A percentile compares a stretch with the other conserved stretches of the same genome.
phyloP scores from a whole-genome alignment of 2,113 vertebrate genomes.

The Dascyllus trimaculatus region DNA sequence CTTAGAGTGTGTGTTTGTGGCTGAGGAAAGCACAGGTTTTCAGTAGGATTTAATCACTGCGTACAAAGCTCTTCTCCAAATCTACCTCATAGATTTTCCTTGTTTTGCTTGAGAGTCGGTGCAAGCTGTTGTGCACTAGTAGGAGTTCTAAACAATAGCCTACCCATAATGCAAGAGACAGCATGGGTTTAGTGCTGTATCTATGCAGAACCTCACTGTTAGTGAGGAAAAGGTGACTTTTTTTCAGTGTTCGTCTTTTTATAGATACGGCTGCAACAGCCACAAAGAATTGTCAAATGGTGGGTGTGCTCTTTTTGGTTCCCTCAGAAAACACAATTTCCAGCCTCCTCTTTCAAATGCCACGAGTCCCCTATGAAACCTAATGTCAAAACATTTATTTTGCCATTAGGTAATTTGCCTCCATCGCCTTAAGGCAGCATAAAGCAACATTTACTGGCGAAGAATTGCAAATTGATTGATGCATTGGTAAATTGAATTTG shows the following conservation, averaged over 20 bases:
- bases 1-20: not conserved
- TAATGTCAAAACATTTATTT: slow-evolving; percentile 46
- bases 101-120: not conserved
- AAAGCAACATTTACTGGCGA: not conserved
- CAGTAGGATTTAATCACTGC: slow-evolving; percentile 9
- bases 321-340: not conserved
- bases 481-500: slow-evolving; percentile 40
- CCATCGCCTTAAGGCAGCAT: not conserved
- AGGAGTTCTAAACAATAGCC: slow-evolving; percentile 1
- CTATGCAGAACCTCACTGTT: not conserved
- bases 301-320: not conserved
- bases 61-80: slow-evolving; percentile 9
- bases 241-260: not conserved
- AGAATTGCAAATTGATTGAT: slow-evolving; percentile 41
- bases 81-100: slow-evolving; percentile 25
- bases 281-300: too few species aligned
- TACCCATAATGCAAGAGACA: too few species aligned
- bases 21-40: slow-evolving; percentile 1
- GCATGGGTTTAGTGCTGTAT: not conserved
- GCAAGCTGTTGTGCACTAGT: not conserved
- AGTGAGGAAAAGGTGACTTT: not conserved
- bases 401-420: slow-evolving; percentile 11
- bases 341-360: slow-evolving; percentile 8
- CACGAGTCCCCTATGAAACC: not conserved
- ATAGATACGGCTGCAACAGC: not conserved